A percentile compares a stretch with the other conserved stretches of the same genome.
phyloP scores from a whole-genome alignment of 2,797 vertebrate genomes.

The Gallirallus australis region DNA sequence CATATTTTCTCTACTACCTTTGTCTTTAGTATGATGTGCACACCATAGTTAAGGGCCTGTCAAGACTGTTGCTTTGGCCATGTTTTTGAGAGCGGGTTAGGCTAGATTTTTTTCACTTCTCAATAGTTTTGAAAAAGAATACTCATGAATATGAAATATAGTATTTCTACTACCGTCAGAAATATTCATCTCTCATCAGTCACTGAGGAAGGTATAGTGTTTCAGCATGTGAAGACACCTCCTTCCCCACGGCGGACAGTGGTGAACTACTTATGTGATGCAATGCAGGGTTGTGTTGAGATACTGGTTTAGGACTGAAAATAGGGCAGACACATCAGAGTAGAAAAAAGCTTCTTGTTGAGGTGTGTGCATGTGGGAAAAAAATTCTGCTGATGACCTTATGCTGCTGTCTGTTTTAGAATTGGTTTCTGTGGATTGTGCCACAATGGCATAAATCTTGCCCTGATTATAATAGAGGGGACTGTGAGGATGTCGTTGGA shows the following conservation, averaged over 20 bases:
- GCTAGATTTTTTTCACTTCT: not conserved
- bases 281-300: not conserved
- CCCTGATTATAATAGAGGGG: not conserved
- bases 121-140: not conserved
- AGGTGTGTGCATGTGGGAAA: not conserved
- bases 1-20: not conserved
- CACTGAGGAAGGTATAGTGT: not conserved
- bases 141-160: not conserved
- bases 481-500: not conserved
- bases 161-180: not conserved
- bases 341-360: not conserved
- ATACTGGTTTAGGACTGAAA: not conserved
- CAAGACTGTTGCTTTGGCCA: not conserved
- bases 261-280: not conserved
- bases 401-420: not conserved
- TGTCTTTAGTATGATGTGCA: not conserved
- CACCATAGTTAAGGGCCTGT: not conserved
- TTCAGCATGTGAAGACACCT: not conserved
- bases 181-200: not conserved
- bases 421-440: not conserved
- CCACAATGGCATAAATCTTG: not conserved
- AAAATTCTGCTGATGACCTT: not conserved
- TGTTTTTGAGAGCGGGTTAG: not conserved
- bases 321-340: not conserved
- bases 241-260: not conserved